These are phyloP conservation scores for Shargacucullia verbasci DNA, from an alignment of 2,888 invertebrate genomes.

Conservation along the genomic window DNA sequence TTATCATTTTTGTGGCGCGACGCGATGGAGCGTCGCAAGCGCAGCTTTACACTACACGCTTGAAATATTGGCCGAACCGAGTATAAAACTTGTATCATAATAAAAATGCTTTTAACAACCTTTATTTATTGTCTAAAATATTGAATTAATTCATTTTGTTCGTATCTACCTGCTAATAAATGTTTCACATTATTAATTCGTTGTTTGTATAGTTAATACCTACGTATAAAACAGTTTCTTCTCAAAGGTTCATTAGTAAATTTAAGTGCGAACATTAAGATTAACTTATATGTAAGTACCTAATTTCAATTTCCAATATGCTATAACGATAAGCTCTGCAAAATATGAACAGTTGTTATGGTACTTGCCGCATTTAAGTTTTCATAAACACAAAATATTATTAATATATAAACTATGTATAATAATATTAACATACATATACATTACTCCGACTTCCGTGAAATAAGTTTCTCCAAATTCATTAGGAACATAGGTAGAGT, in stretches of 20 bases:
- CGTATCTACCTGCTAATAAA: slow-evolving; percentile 62
- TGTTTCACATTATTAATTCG: slow-evolving; percentile 56
- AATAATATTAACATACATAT: too few species aligned
- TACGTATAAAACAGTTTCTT: slow-evolving; percentile 30
- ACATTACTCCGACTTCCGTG: too few species aligned
- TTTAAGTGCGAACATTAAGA: slow-evolving; percentile 30
- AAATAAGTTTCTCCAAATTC: too few species aligned
- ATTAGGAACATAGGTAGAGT: too few species aligned
- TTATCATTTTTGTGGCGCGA: slow-evolving; percentile 88
- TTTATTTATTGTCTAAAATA: slow-evolving; percentile 81
- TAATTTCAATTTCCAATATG: too few species aligned
- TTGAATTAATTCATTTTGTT: slow-evolving; percentile 75
- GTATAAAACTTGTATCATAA: slow-evolving; percentile 82
- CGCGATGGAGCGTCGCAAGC: slow-evolving; percentile 72
- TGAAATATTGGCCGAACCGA: slow-evolving; percentile 81
- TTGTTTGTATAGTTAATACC: slow-evolving; percentile 39
- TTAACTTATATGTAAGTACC: too few species aligned
- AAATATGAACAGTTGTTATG: too few species aligned
- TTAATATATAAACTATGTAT: too few species aligned
- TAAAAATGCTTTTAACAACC: slow-evolving; percentile 83
- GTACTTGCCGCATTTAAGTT: too few species aligned
- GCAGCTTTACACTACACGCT: slow-evolving; percentile 69
- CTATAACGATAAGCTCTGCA: too few species aligned
- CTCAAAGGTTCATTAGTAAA: slow-evolving; percentile 42
- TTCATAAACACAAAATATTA: too few species aligned